Evolutionary conservation across 2,888 invertebrate genomes (phyloP).

Genomic region (Tenthredo mesomela): DNA sequence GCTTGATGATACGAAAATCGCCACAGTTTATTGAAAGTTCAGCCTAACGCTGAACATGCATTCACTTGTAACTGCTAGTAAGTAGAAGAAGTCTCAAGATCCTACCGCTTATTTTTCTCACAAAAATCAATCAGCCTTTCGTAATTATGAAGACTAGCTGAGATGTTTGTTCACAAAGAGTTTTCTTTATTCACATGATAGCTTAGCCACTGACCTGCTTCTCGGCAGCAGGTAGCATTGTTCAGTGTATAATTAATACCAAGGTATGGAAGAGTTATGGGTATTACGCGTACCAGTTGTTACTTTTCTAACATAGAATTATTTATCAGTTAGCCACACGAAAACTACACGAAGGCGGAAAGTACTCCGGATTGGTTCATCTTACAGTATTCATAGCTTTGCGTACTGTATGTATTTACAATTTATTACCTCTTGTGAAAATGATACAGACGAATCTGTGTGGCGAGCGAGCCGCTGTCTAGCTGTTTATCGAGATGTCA

Average conservation of each 20-base stretch:
- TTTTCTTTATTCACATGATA: background rate
- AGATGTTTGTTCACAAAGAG: background rate
- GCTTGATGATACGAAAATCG: background rate
- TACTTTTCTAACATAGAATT: background rate
- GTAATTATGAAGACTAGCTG: background rate
- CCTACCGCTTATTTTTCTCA: background rate
- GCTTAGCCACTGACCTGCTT: background rate
- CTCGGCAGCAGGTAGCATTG: background rate
- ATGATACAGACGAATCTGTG: too few relatives aligned
- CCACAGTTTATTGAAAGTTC: background rate
- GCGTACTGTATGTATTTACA: too few relatives aligned
- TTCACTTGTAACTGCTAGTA: background rate
- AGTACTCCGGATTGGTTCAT: background rate
- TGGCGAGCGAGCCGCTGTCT: too few relatives aligned
- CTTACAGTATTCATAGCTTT: background rate
- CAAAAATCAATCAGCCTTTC: background rate
- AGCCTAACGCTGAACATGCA: background rate
- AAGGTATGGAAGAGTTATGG: background rate
- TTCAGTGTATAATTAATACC: background rate
- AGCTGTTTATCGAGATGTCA: background rate
- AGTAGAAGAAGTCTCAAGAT: too few relatives aligned
- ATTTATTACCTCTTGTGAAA: too few relatives aligned
- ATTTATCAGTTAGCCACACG: background rate
- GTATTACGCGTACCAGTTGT: background rate
- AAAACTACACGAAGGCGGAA: background rate